Evolutionary conservation across 2,113 vertebrate species (phyloP), one percentile per base, ranked within the genome.

Genomic region (Onychostruthus taczanowskii): DNA sequence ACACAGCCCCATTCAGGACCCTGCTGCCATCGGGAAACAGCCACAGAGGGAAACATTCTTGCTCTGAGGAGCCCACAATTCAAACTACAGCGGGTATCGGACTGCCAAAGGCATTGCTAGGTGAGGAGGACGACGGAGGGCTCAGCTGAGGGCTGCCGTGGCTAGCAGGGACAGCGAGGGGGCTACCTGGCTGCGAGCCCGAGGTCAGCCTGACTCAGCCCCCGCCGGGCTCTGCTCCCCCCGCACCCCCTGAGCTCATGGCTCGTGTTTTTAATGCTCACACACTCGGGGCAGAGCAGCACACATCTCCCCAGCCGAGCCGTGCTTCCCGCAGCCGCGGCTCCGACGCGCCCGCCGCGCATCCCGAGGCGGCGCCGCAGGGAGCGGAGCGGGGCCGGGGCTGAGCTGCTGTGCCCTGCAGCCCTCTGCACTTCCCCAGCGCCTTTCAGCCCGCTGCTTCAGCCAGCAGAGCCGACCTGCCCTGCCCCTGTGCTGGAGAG

Each of bases 1-100:
- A 19, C 7, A 0, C 1, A 21, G 41, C 26, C 26, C 52, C 17
- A 0, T 2, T 10, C 10, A 3, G 28, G 49, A 18, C 49, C 41
- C 77, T n/a, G 30, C 76, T 50, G 66, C 28, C 6, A 6, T 0
- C 16, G n/a, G 52, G 52, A 62, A 74, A 49, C 12, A 6, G 23
- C 0, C 2, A 6, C 41, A 13, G 46, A 21, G 16, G 14, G 11
- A 7, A 8, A 37, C 16, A 13, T 5, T 87, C 52, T 37, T 16
- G 31, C 16, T 41, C 31, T 3, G n/a, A 61, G 41, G 27, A 64
- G 49, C 41, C 56, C 82, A 12, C 43, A 39, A 5, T 7, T 9
- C 33, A 44, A 69, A 12, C 31, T 4, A 6, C 61, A n/a, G 78
- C 46, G 23, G 55, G 52, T 0, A 8, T 0, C 8, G 15, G 20